phyloP scores from a whole-genome alignment of 2,888 invertebrate species.

The Galeopsomyia nigrocyanea region DNA sequence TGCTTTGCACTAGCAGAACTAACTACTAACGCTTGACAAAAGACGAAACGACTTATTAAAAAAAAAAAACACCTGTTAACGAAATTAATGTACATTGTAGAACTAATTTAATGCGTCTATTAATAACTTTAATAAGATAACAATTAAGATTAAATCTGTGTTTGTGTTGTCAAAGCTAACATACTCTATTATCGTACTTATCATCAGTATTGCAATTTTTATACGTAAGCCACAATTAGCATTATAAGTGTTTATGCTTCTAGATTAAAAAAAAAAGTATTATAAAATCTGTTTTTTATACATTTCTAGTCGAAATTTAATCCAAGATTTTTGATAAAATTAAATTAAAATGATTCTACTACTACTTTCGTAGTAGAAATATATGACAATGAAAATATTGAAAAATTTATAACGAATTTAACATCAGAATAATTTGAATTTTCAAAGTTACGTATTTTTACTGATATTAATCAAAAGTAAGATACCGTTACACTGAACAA shows the following conservation, averaged over 20 bases:
- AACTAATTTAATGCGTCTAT: too few relatives aligned
- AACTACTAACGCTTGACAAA: constrained; percentile 30
- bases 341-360: too few relatives aligned
- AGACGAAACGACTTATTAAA: constrained; percentile 32
- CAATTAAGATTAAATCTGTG: constrained; percentile 2
- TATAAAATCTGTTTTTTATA: neutral
- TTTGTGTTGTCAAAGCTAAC: constrained; percentile 11
- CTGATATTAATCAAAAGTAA: too few relatives aligned
- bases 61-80: constrained; percentile 12
- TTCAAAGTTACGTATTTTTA: too few relatives aligned
- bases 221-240: neutral
- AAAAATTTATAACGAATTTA: too few relatives aligned
- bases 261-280: neutral
- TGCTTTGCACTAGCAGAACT: constrained; percentile 41
- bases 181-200: constrained; percentile 8
- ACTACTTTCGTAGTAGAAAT: too few relatives aligned
- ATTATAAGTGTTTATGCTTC: neutral
- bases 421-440: too few relatives aligned
- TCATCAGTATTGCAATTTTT: constrained; percentile 1
- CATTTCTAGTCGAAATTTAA: too few relatives aligned
- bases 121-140: neutral
- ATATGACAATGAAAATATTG: too few relatives aligned
- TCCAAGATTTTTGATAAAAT: too few relatives aligned
- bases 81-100: constrained; percentile 7
- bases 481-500: too few relatives aligned